Conservation (phyloP, 2,797 vertebrate genomes). For the Sylvilagus floridanus region DNA sequence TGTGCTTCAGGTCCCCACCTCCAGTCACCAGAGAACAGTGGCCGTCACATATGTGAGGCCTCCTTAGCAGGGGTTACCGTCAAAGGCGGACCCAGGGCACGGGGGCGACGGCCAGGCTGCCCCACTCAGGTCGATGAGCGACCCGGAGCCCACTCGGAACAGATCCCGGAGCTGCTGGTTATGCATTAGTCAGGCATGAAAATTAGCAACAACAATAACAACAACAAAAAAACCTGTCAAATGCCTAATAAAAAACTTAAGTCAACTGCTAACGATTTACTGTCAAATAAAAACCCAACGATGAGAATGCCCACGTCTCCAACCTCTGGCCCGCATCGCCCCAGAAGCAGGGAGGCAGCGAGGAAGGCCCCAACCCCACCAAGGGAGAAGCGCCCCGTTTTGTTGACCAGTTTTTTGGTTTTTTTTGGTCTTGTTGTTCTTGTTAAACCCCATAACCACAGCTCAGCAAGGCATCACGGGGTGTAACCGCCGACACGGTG, state of each 20-base stretch:
- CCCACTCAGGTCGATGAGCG: neutral
- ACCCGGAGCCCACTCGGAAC: neutral
- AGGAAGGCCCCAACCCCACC: neutral
- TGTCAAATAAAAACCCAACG: constrained; percentile 62
- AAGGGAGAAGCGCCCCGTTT: accelerated
- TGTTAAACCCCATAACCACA: too few species aligned
- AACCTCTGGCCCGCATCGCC: neutral
- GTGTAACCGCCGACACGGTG: neutral
- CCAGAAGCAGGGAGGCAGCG: neutral
- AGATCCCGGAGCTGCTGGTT: neutral
- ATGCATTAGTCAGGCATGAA: constrained; percentile 52
- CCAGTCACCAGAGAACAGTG: neutral
- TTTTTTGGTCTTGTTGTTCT: neutral
- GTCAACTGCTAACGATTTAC: constrained; percentile 71
- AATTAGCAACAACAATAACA: constrained; percentile 66
- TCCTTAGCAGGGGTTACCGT: too few species aligned
- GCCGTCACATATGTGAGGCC: neutral
- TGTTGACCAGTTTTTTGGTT: neutral
- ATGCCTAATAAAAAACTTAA: constrained; percentile 65
- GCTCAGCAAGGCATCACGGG: accelerated
- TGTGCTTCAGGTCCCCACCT: neutral
- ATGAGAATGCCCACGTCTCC: neutral
- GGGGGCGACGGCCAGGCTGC: neutral
- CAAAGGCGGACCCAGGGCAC: neutral
- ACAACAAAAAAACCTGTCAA: constrained; percentile 37